Conservation (phyloP, 1,140 invertebrate species). For the Zaprionus ghesquierei region DNA sequence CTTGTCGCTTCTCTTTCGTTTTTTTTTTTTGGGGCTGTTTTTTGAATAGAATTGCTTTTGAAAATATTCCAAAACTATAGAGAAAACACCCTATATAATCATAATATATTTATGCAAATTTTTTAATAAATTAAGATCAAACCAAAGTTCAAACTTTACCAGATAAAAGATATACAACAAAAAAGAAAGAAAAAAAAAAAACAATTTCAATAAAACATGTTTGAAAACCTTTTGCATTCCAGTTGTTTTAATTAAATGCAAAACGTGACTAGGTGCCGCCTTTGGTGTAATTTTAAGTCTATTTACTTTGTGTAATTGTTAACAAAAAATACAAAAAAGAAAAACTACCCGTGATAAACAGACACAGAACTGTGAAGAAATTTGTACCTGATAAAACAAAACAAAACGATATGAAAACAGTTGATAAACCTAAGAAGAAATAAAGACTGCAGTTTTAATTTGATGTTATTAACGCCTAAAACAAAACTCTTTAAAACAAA, state of each 20-base stretch:
- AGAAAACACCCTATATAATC: conserved; percentile 7
- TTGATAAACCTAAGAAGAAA: conserved; percentile 69
- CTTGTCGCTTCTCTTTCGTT: conserved; percentile 19
- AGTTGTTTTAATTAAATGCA: conserved; percentile 78
- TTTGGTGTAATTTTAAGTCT: conserved; percentile 68
- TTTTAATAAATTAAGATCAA: conserved; percentile 25
- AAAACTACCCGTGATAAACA: conserved; percentile 31
- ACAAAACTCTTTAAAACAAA: conserved; percentile 24
- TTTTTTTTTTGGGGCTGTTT: conserved; percentile 10
- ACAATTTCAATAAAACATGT: conserved; percentile 59
- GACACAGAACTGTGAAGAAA: conserved; percentile 33
- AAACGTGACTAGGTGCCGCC: conserved; percentile 69
- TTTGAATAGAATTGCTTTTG: neutral
- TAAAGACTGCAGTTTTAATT: conserved; percentile 78
- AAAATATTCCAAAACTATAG: conserved; percentile 29
- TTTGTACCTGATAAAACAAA: conserved; percentile 45
- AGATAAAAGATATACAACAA: neutral
- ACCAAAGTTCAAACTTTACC: conserved; percentile 15
- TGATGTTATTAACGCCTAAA: conserved; percentile 56
- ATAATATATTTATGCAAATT: conserved; percentile 18
- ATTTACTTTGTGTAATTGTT: conserved; percentile 56
- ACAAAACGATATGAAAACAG: conserved; percentile 36
- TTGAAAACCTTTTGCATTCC: conserved; percentile 77
- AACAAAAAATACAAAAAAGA: conserved; percentile 35
- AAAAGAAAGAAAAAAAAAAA: conserved; percentile 32